Conservation (phyloP, 2,888 invertebrate species). For the Lepidochitona cinerea region DNA sequence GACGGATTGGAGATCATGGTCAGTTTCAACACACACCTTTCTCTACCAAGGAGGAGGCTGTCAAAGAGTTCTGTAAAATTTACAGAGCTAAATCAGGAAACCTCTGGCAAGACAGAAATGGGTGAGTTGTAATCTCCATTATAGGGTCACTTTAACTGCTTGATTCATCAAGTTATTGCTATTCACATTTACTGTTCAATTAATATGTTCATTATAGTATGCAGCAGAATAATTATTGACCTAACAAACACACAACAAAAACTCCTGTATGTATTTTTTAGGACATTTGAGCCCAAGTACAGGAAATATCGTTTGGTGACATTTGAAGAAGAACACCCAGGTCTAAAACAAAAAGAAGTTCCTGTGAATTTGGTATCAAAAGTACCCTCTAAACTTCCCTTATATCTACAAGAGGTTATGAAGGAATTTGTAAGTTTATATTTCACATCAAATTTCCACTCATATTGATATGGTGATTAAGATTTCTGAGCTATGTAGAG, state of each 20-base stretch:
- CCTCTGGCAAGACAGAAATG: conserved; percentile 66
- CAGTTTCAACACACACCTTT: conserved; percentile 72
- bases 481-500: too few relatives aligned
- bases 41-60: conserved; percentile 63
- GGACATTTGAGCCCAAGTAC: conserved; percentile 49
- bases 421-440: conserved; percentile 59
- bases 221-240: too few relatives aligned
- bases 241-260: too few relatives aligned
- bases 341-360: conserved; percentile 19
- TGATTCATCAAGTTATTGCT: too few relatives aligned
- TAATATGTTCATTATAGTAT: too few relatives aligned
- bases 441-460: too few relatives aligned
- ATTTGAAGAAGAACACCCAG: conserved; percentile 46
- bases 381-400: conserved; percentile 52
- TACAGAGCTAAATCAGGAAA: conserved; percentile 73
- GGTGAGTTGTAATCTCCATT: too few relatives aligned
- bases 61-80: conserved; percentile 72
- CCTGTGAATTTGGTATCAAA: conserved; percentile 50
- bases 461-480: too few relatives aligned
- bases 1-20: conserved; percentile 71
- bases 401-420: conserved; percentile 49
- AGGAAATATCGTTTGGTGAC: conserved; percentile 71
- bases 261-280: too few relatives aligned
- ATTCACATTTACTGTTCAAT: too few relatives aligned
- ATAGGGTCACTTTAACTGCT: too few relatives aligned